These are phyloP conservation scores for Leptogaster cylindrica DNA, from an alignment of 2,888 invertebrate species.

Conservation along the genomic window DNA sequence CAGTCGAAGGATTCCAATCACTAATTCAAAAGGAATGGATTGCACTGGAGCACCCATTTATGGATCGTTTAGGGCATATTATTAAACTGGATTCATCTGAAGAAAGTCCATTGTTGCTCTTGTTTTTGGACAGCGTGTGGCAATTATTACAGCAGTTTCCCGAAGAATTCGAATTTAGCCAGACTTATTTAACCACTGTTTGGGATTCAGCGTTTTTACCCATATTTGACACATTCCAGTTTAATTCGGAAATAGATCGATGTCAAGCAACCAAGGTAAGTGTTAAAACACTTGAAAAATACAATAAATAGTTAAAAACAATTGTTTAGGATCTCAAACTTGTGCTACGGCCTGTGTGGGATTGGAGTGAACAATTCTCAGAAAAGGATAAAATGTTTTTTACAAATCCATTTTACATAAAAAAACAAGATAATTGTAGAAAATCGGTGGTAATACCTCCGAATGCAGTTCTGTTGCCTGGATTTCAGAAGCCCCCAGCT, in stretches of 20 bases:
- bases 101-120: constrained; percentile 83
- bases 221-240: constrained; percentile 91
- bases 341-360: constrained; percentile 81
- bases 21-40: constrained; percentile 96
- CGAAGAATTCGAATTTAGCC: constrained; percentile 87
- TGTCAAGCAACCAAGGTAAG: constrained; percentile 65
- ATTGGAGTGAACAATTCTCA: constrained; percentile 87
- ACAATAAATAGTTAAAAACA: too few relatives aligned
- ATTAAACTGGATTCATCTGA: constrained; percentile 68
- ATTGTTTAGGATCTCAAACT: constrained; percentile 59
- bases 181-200: constrained; percentile 87
- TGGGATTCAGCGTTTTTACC: constrained; percentile 91
- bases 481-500: constrained; percentile 51
- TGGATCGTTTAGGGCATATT: constrained; percentile 71
- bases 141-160: constrained; percentile 90
- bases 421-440: constrained; percentile 53
- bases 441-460: constrained; percentile 57
- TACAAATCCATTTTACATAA: constrained; percentile 79
- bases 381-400: constrained; percentile 83
- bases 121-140: constrained; percentile 94
- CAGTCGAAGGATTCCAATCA: constrained; percentile 85
- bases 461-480: constrained; percentile 53
- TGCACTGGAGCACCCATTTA: constrained; percentile 88
- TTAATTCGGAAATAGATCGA: constrained; percentile 83
- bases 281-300: too few relatives aligned